These are phyloP conservation scores for Plemyria rubiginata DNA, from an alignment of 2,888 invertebrate genomes.

Conservation along the genomic window DNA sequence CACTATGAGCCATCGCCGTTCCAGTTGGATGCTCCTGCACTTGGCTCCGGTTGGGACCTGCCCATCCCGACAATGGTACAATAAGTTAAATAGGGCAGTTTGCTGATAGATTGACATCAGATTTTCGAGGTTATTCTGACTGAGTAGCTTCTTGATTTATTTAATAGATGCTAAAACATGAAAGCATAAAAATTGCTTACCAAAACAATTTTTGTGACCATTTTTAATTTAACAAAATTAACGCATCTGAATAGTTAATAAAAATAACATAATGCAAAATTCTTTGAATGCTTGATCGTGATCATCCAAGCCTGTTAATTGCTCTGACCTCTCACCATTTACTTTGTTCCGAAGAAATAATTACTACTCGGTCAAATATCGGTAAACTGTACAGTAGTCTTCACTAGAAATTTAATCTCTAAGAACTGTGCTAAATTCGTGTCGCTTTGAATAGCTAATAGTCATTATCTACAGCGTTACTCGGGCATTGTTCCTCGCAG, in stretches of 20 bases:
- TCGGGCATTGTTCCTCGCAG: slow-evolving; percentile 74
- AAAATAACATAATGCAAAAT: not conserved
- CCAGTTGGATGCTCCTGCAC: slow-evolving; percentile 79
- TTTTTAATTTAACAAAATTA: not conserved
- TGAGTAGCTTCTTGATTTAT: slow-evolving; percentile 13
- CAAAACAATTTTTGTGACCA: not conserved
- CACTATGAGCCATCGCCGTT: slow-evolving; percentile 72
- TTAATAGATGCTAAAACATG: not conserved
- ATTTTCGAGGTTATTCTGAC: slow-evolving; percentile 26
- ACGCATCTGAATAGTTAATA: too few species aligned
- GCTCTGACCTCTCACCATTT: not conserved
- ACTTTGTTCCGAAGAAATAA: not conserved
- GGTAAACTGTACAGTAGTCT: slow-evolving; percentile 8
- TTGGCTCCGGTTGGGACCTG: slow-evolving; percentile 69
- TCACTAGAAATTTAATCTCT: not conserved
- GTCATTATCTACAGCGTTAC: slow-evolving; percentile 58
- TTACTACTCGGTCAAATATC: slow-evolving; percentile 17
- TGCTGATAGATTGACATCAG: slow-evolving; percentile 30
- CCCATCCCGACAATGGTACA: slow-evolving; percentile 70
- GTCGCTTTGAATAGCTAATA: slow-evolving; percentile 54
- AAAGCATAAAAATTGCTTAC: not conserved
- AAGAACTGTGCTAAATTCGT: slow-evolving; percentile 40
- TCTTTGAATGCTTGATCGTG: too few species aligned
- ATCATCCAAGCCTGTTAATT: not conserved
- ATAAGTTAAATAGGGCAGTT: slow-evolving; percentile 68